Evolutionary conservation across 2,113 vertebrate genomes (phyloP).

Genomic region (Istiophorus platypterus): DNA sequence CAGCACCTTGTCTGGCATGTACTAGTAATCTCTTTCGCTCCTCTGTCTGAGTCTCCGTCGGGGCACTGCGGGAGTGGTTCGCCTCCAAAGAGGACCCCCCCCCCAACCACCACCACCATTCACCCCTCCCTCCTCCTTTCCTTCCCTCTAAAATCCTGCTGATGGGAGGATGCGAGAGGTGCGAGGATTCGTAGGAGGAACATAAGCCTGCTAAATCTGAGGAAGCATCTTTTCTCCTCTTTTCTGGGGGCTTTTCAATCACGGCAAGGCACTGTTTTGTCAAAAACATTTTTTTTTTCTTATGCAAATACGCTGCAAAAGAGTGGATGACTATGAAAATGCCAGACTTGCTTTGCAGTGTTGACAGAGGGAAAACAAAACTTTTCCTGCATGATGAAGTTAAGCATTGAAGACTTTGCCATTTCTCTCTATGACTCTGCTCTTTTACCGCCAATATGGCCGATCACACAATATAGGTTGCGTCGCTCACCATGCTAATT

Average conservation of each 20-base stretch:
- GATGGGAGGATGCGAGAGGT: constrained; percentile 36
- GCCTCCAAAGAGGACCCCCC: constrained; percentile 68
- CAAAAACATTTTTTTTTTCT: constrained; percentile 3
- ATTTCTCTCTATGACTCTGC: background rate
- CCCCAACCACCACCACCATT: too few species aligned
- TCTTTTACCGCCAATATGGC: constrained; percentile 12
- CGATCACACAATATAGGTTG: constrained; percentile 1
- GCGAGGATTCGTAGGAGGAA: constrained; percentile 22
- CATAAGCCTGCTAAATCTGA: constrained; percentile 38
- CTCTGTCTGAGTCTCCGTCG: constrained; percentile 54
- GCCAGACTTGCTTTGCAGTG: background rate
- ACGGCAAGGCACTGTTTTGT: background rate
- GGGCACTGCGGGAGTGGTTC: constrained; percentile 43
- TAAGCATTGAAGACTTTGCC: background rate
- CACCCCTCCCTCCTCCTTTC: background rate
- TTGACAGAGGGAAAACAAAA: constrained; percentile 9
- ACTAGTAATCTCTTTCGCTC: constrained; percentile 61
- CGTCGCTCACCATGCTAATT: constrained; percentile 28
- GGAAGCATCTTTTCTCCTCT: background rate
- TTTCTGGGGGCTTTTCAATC: constrained; percentile 7
- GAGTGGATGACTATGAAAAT: constrained; percentile 11
- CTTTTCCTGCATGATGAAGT: background rate
- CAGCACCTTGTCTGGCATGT: constrained; percentile 68
- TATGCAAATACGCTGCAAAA: background rate
- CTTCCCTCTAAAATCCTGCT: constrained; percentile 47